Conservation (phyloP, 2,797 vertebrate genomes). For the Hapalemur alaotrensis region DNA sequence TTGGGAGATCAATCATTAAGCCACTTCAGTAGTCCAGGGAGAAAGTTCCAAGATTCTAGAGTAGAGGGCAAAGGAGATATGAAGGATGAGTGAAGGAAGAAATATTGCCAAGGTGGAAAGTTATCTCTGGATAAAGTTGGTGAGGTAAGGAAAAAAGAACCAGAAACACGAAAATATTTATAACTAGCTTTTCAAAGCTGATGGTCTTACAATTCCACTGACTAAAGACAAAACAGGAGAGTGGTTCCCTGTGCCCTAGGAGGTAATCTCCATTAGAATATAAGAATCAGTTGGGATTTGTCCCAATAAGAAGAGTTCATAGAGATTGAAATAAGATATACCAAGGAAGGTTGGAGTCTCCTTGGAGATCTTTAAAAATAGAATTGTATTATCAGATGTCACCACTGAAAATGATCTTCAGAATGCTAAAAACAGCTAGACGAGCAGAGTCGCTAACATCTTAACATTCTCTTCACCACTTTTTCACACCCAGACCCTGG, state of each 20-base stretch:
- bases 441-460: background rate
- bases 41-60: background rate
- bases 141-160: background rate
- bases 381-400: background rate
- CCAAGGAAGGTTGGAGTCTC: background rate
- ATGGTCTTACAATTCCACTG: background rate
- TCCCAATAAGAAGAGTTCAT: background rate
- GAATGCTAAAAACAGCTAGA: background rate
- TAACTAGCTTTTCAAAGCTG: background rate
- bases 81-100: background rate
- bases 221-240: background rate
- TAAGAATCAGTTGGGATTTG: background rate
- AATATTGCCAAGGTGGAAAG: background rate
- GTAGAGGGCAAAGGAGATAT: background rate
- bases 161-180: background rate
- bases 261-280: background rate
- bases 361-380: background rate
- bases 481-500: background rate
- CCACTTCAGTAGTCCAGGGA: background rate
- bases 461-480: background rate
- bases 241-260: background rate
- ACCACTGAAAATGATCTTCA: background rate
- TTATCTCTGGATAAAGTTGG: background rate
- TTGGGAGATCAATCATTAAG: background rate
- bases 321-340: background rate